A percentile compares a stretch with the other conserved stretches of the same genome.
Conservation (phyloP, 2,888 invertebrate species). For the Aquatica leii region DNA sequence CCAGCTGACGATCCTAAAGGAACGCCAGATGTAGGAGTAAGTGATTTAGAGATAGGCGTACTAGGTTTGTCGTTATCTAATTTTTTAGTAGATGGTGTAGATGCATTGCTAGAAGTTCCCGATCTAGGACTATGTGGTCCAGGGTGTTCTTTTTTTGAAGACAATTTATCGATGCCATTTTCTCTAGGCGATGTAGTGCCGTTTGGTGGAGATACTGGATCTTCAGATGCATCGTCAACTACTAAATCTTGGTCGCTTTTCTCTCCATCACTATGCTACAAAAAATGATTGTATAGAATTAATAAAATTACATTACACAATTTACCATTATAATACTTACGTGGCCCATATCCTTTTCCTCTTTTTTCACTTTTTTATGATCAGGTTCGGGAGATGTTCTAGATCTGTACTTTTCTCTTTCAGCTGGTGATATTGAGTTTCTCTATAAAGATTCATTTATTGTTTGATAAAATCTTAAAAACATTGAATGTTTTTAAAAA, state of each 20-base stretch:
- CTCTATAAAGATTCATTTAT: slow-evolving; percentile 61
- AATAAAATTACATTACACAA: neutral
- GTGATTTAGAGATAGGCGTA: slow-evolving; percentile 90
- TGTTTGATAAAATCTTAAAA: no score
- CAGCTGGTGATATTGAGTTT: slow-evolving; percentile 84
- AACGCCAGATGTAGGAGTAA: slow-evolving; percentile 76
- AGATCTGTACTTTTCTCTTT: slow-evolving; percentile 82
- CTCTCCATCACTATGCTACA: slow-evolving; percentile 82
- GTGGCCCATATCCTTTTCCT: slow-evolving; percentile 82
- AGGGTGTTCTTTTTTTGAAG: slow-evolving; percentile 77
- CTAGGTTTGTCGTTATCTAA: slow-evolving; percentile 85
- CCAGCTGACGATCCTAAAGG: slow-evolving; percentile 62
- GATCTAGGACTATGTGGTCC: slow-evolving; percentile 80
- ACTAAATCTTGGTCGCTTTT: slow-evolving; percentile 93
- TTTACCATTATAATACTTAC: slow-evolving; percentile 72
- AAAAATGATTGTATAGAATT: slow-evolving; percentile 40
- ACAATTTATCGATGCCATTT: slow-evolving; percentile 83
- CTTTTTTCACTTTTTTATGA: slow-evolving; percentile 81
- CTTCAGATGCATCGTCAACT: slow-evolving; percentile 94
- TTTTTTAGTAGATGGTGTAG: slow-evolving; percentile 87
- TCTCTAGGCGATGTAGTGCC: slow-evolving; percentile 89
- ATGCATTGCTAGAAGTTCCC: slow-evolving; percentile 88
- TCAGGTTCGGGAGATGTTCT: slow-evolving; percentile 78
- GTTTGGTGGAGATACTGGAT: slow-evolving; percentile 84
- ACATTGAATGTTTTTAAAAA: no score